Evolutionary conservation across 1,140 invertebrate genomes (phyloP).

Genomic region (Cotesia chilonis): DNA sequence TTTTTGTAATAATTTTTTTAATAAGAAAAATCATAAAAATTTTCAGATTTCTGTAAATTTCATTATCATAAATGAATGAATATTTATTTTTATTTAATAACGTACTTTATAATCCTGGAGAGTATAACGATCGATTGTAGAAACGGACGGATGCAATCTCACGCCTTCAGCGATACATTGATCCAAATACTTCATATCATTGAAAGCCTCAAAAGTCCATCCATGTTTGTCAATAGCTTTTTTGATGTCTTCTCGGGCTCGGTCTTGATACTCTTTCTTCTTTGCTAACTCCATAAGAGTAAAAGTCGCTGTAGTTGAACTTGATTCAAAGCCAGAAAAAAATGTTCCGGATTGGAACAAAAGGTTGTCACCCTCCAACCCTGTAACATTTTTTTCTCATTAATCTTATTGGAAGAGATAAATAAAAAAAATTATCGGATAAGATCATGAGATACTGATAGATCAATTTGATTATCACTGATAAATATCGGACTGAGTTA

Average conservation of each 20-base stretch:
- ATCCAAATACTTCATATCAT: conserved; percentile 57
- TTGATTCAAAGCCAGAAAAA: conserved; percentile 69
- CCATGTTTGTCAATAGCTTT: conserved; percentile 54
- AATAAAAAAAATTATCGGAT: neutral
- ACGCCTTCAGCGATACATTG: conserved; percentile 57
- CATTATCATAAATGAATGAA: no score
- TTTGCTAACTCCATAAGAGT: conserved; percentile 62
- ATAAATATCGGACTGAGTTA: no score
- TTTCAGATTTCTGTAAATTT: no score
- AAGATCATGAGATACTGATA: no score
- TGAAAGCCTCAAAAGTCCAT: conserved; percentile 53
- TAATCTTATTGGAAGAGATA: conserved; percentile 1
- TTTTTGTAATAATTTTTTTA: no score
- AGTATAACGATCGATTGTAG: conserved; percentile 66
- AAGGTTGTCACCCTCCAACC: conserved; percentile 52
- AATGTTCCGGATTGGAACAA: conserved; percentile 56
- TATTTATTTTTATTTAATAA: neutral
- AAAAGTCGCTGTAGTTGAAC: conserved; percentile 62
- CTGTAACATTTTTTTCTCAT: conserved; percentile 32
- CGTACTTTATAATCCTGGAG: conserved; percentile 59
- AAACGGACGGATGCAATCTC: conserved; percentile 70
- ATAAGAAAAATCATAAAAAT: no score
- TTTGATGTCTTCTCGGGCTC: conserved; percentile 70
- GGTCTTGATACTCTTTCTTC: conserved; percentile 53
- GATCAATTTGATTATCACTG: no score